phyloP scores from a whole-genome alignment of 2,888 invertebrate genomes.

The Digitonthophagus gazella region DNA sequence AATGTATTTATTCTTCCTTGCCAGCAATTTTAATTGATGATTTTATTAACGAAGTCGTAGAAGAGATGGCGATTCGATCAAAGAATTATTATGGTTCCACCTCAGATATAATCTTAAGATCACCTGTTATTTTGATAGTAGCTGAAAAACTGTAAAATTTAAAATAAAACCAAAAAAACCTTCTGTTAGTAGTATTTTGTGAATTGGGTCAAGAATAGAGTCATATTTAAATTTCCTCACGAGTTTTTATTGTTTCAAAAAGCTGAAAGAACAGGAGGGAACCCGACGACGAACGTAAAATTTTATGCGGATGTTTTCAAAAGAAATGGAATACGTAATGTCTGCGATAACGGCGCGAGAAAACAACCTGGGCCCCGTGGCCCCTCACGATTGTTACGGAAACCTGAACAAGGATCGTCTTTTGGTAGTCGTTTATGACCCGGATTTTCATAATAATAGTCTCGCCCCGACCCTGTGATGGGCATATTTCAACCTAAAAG shows the following conservation, averaged over 20 bases:
- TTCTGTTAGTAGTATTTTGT: no score
- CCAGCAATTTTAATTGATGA: neutral
- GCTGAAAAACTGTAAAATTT: neutral
- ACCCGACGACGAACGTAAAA: conserved; percentile 5
- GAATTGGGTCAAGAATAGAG: neutral
- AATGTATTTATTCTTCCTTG: neutral
- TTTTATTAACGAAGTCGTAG: neutral
- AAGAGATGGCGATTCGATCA: neutral
- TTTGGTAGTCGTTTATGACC: neutral
- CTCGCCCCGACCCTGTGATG: neutral
- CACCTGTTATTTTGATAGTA: neutral
- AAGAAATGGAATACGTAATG: conserved; percentile 18
- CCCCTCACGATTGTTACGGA: neutral
- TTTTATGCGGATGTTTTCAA: conserved; percentile 14
- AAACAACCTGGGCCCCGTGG: conserved; percentile 10
- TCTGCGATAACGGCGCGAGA: conserved; percentile 10
- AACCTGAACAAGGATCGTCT: neutral
- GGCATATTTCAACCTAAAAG: neutral
- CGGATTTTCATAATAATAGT: neutral
- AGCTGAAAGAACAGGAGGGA: neutral
- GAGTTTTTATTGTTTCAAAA: conserved; percentile 14
- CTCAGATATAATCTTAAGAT: neutral
- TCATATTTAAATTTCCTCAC: conserved; percentile 10
- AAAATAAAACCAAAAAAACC: neutral
- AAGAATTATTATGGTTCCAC: neutral